These are phyloP conservation scores for Phalacrocorax aristotelis DNA, from an alignment of 2,113 vertebrate genomes.

Conservation along the genomic window DNA sequence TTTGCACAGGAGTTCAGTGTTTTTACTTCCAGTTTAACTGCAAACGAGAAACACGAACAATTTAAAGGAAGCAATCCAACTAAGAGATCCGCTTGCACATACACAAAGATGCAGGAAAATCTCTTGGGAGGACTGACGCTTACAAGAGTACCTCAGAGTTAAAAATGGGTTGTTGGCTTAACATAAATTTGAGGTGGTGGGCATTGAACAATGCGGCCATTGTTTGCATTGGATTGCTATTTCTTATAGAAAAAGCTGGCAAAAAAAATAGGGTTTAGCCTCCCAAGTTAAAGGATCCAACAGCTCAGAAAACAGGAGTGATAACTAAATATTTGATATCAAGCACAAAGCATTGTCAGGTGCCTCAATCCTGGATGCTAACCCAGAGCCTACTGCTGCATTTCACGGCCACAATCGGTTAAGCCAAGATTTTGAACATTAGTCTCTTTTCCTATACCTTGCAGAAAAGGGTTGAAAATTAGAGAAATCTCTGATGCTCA, in stretches of 20 bases:
- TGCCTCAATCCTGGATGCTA: not conserved
- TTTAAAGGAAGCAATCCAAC: not conserved
- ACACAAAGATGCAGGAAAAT: fast-evolving
- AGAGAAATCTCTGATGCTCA: not conserved
- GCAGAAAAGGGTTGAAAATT: not conserved
- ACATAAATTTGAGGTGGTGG: not conserved
- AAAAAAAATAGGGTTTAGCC: not conserved
- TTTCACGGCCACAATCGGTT: not conserved
- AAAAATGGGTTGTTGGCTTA: not conserved
- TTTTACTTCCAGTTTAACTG: not conserved
- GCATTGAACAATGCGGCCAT: not conserved
- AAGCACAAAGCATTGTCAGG: not conserved
- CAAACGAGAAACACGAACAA: not conserved
- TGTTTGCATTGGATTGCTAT: not conserved
- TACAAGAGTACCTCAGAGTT: not conserved
- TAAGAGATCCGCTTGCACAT: not conserved
- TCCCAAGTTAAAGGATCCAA: not conserved
- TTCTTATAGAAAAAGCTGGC: not conserved
- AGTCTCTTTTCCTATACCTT: not conserved
- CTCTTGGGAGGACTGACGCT: not conserved
- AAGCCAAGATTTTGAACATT: not conserved
- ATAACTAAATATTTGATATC: not conserved
- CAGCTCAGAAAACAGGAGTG: not conserved
- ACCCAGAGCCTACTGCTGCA: not conserved
- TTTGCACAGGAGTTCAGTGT: not conserved